phyloP scores from a whole-genome alignment of 2,113 vertebrate genomes.

The Aptenodytes forsteri region DNA sequence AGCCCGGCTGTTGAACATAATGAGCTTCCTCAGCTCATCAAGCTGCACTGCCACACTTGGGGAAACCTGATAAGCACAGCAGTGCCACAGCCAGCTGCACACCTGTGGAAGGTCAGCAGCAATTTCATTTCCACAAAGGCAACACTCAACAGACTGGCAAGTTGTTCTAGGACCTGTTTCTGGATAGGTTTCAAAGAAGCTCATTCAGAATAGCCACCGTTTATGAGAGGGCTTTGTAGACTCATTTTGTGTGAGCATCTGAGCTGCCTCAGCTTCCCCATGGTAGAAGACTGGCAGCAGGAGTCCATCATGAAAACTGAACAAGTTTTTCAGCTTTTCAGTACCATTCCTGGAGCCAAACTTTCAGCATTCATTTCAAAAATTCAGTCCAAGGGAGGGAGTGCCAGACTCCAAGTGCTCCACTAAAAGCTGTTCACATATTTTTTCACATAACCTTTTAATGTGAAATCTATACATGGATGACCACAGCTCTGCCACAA shows the following conservation, averaged over 20 bases:
- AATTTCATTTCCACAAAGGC: conserved; percentile 75
- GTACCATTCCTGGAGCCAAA: neutral
- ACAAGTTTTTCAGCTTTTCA: neutral
- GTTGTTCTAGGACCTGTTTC: conserved; percentile 79
- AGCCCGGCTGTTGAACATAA: neutral
- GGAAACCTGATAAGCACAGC: conserved; percentile 68
- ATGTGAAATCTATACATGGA: neutral
- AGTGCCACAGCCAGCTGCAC: neutral
- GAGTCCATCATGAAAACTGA: neutral
- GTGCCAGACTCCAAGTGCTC: neutral
- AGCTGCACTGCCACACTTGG: neutral
- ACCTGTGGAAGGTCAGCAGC: conserved; percentile 74
- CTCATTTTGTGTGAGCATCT: neutral
- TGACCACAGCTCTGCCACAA: neutral
- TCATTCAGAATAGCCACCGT: neutral
- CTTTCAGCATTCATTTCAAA: neutral
- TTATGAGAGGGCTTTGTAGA: neutral
- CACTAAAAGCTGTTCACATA: neutral
- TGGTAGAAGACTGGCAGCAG: neutral
- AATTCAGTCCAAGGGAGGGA: neutral
- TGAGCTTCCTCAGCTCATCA: neutral
- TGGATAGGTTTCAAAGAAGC: conserved; percentile 39
- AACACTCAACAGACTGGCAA: conserved; percentile 75
- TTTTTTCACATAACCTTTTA: neutral
- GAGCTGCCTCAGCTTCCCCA: neutral